These are phyloP conservation scores for Psophia crepitans DNA, from an alignment of 2,113 vertebrate species.

Conservation along the genomic window DNA sequence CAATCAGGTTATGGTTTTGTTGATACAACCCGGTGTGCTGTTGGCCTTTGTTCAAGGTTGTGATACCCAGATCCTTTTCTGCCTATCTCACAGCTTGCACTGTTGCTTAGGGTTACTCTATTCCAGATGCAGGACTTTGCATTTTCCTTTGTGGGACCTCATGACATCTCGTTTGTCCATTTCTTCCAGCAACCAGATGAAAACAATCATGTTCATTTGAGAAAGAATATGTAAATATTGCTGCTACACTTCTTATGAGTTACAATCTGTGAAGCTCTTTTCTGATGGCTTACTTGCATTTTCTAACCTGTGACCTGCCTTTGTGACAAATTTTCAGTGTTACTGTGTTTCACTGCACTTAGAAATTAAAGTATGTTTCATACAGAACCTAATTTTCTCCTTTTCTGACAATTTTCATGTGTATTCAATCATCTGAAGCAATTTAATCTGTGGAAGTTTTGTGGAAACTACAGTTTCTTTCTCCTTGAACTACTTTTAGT, in stretches of 20 bases:
- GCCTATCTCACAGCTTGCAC: neutral
- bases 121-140: neutral
- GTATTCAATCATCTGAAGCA: constrained; percentile 19
- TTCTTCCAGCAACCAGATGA: neutral
- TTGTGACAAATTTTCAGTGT: neutral
- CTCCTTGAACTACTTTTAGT: constrained; percentile 46
- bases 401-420: neutral
- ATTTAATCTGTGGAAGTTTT: constrained; percentile 15
- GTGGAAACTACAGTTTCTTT: constrained; percentile 4
- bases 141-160: neutral
- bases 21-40: neutral
- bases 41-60: neutral
- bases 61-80: neutral
- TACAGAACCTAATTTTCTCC: neutral
- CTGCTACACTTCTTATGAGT: neutral
- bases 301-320: neutral
- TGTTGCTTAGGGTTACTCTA: neutral
- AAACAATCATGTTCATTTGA: neutral
- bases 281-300: neutral
- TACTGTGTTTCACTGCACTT: neutral
- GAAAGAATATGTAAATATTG: neutral
- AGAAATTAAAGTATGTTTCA: neutral
- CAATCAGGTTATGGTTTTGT: neutral
- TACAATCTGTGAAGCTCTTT: neutral
- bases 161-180: neutral